A percentile compares a stretch with the other conserved stretches of the same genome.
Evolutionary conservation across 2,797 vertebrate species (phyloP).

Genomic region (Poeciliopsis paucimaculata): DNA sequence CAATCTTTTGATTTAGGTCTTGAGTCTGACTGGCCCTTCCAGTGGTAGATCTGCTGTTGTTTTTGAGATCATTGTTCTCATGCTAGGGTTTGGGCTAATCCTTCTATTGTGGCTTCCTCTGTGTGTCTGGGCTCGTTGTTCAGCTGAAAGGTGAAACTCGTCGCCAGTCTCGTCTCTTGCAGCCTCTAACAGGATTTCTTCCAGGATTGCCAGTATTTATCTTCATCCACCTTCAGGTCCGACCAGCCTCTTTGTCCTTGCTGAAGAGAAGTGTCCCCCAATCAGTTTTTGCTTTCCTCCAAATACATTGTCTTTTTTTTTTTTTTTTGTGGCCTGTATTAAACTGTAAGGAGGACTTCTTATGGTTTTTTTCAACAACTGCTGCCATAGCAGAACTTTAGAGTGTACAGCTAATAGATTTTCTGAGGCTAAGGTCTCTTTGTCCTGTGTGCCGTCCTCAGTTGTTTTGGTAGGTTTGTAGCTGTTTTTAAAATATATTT

Average conservation of each 20-base stretch:
- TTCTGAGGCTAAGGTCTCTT: not conserved
- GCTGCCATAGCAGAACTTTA: not conserved
- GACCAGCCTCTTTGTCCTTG: not conserved
- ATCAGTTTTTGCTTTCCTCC: not conserved
- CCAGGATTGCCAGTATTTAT: not conserved
- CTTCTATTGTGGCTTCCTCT: not conserved
- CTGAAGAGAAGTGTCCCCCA: not conserved
- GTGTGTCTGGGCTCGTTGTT: not conserved
- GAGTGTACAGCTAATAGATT: too few relatives aligned
- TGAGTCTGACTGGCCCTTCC: not conserved
- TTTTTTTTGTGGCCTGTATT: not conserved
- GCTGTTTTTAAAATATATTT: not conserved
- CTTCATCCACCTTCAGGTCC: not conserved
- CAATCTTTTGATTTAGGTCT: not conserved
- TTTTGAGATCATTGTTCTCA: not conserved
- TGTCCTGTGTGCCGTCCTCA: not conserved
- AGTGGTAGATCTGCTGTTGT: not conserved
- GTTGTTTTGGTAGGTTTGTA: not conserved
- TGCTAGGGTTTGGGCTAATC: not conserved
- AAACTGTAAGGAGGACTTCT: not conserved
- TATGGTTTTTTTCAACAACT: not conserved
- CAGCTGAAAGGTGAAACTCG: not conserved
- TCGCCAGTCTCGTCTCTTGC: not conserved
- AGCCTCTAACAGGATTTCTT: not conserved
- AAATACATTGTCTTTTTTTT: not conserved